A percentile compares a stretch with the other conserved stretches of the same genome.
Conservation (phyloP, 2,797 vertebrate species). For the Neosalanx taihuensis region DNA sequence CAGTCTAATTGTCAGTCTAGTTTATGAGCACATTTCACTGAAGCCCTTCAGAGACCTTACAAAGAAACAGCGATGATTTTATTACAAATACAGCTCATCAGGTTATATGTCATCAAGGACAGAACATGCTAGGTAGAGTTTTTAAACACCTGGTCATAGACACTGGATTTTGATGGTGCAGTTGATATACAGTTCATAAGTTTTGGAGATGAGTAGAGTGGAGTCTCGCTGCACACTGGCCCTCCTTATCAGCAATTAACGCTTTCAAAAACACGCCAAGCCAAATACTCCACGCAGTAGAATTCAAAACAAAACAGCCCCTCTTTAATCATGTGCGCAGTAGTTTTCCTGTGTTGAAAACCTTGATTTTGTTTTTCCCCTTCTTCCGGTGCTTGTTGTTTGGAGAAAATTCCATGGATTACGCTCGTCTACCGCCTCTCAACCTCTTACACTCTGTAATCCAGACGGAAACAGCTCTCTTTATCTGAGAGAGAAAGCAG, state of each 20-base stretch:
- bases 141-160: too few species aligned
- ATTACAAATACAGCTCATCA: neutral
- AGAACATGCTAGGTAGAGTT: neutral
- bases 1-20: slow-evolving; percentile 18
- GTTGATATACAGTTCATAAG: neutral
- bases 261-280: slow-evolving; percentile 6
- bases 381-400: slow-evolving; percentile 58
- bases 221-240: neutral
- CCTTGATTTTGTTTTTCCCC: slow-evolving; percentile 31
- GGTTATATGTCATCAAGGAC: slow-evolving; percentile 14
- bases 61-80: neutral
- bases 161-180: neutral
- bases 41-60: neutral
- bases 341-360: slow-evolving; percentile 65
- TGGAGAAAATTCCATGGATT: slow-evolving; percentile 62
- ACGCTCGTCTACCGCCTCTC: slow-evolving; percentile 54
- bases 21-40: slow-evolving; percentile 14
- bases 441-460: slow-evolving; percentile 67
- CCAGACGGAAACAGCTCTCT: slow-evolving; percentile 54
- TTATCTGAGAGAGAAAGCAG: slow-evolving; percentile 62
- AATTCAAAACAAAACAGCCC: slow-evolving; percentile 45
- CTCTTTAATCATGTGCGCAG: slow-evolving; percentile 62
- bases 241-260: slow-evolving; percentile 13
- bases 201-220: too few species aligned
- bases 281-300: slow-evolving; percentile 8